phyloP scores from a whole-genome alignment of 2,113 vertebrate species.

The Rana temporaria region DNA sequence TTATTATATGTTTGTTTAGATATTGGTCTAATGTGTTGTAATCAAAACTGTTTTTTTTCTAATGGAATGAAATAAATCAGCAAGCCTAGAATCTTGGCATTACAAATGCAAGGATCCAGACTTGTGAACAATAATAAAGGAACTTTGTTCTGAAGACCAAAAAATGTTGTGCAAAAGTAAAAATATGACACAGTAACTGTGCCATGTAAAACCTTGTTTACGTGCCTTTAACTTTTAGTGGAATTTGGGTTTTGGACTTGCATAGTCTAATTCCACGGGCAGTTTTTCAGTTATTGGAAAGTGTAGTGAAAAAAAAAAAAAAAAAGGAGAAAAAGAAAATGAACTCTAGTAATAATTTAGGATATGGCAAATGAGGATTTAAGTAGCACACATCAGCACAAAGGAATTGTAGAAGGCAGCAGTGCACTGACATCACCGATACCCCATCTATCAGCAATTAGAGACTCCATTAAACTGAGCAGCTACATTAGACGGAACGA shows the following conservation, averaged over 20 bases:
- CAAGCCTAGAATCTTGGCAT: too few species aligned
- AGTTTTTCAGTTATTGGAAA: not conserved
- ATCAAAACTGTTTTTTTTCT: too few species aligned
- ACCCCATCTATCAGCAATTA: slow-evolving; percentile 91
- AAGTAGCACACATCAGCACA: slow-evolving; percentile 77
- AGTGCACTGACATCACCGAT: slow-evolving; percentile 80
- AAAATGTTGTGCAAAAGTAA: too few species aligned
- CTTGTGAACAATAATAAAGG: too few species aligned
- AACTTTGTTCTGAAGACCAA: too few species aligned
- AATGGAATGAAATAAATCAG: too few species aligned
- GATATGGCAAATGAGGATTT: slow-evolving; percentile 69
- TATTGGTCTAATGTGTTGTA: too few species aligned
- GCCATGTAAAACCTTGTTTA: not conserved
- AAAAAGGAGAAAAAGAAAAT: slow-evolving; percentile 63
- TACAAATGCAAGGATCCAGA: too few species aligned
- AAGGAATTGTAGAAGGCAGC: slow-evolving; percentile 84
- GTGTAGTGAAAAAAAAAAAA: not conserved
- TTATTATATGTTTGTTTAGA: too few species aligned
- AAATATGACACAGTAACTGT: too few species aligned
- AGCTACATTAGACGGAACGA: slow-evolving; percentile 83
- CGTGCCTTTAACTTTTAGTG: not conserved
- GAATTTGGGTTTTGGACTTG: slow-evolving; percentile 9
- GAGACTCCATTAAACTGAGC: slow-evolving; percentile 89
- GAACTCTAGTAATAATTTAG: slow-evolving; percentile 67
- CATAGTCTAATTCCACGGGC: slow-evolving; percentile 2